phyloP scores from a whole-genome alignment of 1,140 invertebrate genomes.

The Papilio machaon region DNA sequence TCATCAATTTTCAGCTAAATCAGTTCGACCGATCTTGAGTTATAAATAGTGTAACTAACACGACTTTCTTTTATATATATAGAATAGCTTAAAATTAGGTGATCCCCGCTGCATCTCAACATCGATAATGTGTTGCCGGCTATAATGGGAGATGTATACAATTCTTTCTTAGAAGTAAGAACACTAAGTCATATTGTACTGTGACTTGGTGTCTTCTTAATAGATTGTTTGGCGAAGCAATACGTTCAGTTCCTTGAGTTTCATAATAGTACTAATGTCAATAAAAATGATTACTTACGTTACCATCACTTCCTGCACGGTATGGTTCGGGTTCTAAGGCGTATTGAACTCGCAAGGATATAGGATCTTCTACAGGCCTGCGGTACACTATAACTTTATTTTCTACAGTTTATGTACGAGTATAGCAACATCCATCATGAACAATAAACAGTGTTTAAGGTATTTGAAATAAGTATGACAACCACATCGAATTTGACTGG shows the following conservation, averaged over 20 bases:
- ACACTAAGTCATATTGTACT: neutral
- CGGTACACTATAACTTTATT: constrained; percentile 37
- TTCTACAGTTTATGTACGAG: neutral
- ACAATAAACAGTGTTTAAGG: neutral
- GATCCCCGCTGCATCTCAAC: neutral
- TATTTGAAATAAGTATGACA: too few species aligned
- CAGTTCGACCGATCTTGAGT: too few species aligned
- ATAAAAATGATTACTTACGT: constrained; percentile 51
- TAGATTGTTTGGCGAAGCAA: too few species aligned
- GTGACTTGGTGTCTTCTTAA: too few species aligned
- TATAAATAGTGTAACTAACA: too few species aligned
- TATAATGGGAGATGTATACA: too few species aligned
- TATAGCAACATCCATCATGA: neutral
- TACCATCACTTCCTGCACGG: constrained; percentile 61
- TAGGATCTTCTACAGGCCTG: constrained; percentile 65
- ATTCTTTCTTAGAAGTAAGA: too few species aligned
- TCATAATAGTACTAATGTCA: neutral
- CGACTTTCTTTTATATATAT: too few species aligned
- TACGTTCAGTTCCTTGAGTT: too few species aligned
- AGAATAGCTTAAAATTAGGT: neutral
- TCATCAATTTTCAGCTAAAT: too few species aligned
- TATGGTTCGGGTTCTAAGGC: constrained; percentile 63
- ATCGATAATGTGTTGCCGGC: too few species aligned
- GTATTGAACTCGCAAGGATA: constrained; percentile 63
- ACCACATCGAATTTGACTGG: too few species aligned